Conservation (phyloP, 2,797 vertebrate genomes). For the Astyanax mexicanus region DNA sequence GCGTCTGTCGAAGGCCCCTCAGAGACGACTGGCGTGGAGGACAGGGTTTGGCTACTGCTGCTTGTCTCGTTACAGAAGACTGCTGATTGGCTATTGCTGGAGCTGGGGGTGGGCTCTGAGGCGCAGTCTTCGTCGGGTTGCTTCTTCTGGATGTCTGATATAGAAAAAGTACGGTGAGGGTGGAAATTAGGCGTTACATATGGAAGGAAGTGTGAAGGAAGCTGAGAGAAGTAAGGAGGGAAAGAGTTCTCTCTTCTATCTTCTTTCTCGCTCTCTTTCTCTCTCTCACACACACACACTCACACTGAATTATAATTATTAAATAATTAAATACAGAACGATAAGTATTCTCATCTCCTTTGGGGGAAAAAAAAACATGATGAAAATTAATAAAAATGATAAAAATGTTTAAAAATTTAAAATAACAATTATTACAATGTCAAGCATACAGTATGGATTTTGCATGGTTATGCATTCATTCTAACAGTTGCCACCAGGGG, state of each 20-base stretch:
- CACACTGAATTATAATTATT: too few species aligned
- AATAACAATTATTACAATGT: too few species aligned
- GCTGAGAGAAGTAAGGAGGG: slow-evolving; percentile 4
- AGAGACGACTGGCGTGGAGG: slow-evolving; percentile 80
- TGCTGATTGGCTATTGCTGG: slow-evolving; percentile 89
- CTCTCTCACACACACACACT: too few species aligned
- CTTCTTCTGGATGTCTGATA: slow-evolving; percentile 94
- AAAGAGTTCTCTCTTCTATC: neutral
- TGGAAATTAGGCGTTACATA: neutral
- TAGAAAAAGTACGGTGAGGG: slow-evolving; percentile 34
- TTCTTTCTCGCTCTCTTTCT: neutral
- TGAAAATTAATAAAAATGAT: too few species aligned
- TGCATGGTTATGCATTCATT: too few species aligned
- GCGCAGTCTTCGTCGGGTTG: slow-evolving; percentile 91
- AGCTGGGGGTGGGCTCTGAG: slow-evolving; percentile 90
- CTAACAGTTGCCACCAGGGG: too few species aligned
- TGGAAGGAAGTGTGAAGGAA: neutral
- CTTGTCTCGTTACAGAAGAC: slow-evolving; percentile 92
- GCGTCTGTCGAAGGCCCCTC: slow-evolving; percentile 87
- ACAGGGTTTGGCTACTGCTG: slow-evolving; percentile 89
- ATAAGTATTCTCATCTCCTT: too few species aligned
- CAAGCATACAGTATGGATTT: too few species aligned
- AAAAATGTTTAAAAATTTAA: too few species aligned
- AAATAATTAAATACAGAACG: too few species aligned
- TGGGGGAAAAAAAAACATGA: too few species aligned